These are phyloP conservation scores for Mamestra configurata DNA, from an alignment of 1,140 invertebrate genomes.

Conservation along the genomic window DNA sequence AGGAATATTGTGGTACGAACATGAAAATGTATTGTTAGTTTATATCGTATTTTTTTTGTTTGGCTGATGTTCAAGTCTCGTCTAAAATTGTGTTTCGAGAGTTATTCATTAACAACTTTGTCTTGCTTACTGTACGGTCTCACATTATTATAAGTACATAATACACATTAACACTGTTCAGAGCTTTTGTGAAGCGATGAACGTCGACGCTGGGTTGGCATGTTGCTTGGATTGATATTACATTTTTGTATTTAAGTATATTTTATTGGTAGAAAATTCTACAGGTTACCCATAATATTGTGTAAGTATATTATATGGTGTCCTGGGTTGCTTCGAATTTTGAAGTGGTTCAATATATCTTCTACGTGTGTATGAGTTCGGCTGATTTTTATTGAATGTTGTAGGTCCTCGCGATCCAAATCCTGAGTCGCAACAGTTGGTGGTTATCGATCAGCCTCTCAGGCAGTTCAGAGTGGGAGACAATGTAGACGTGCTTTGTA, in stretches of 20 bases:
- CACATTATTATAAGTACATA: not conserved
- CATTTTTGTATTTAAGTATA: not conserved
- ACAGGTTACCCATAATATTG: not conserved
- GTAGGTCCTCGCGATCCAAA: constrained; percentile 72
- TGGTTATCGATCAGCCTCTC: constrained; percentile 88
- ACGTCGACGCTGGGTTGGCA: constrained; percentile 13
- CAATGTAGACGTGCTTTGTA: constrained; percentile 92
- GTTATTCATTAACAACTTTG: constrained; percentile 19
- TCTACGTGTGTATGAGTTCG: not conserved
- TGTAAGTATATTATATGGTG: constrained; percentile 12
- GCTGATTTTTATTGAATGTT: constrained; percentile 54
- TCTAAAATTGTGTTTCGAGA: constrained; percentile 1
- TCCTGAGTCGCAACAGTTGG: constrained; percentile 66
- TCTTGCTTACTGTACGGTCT: not conserved
- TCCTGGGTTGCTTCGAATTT: not conserved
- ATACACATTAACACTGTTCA: not conserved
- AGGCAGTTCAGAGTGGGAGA: constrained; percentile 91
- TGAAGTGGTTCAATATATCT: not conserved
- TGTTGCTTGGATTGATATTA: constrained; percentile 7
- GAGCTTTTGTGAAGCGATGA: constrained; percentile 12
- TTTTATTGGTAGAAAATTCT: not conserved
- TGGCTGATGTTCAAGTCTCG: constrained; percentile 13
- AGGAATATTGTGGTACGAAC: not conserved
- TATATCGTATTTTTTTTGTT: not conserved
- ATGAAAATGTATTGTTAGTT: not conserved